Percentiles rank a stretch among this genome's conserved stretches.
phyloP scores from a whole-genome alignment of 2,888 invertebrate genomes.

The Phengaris alcon region DNA sequence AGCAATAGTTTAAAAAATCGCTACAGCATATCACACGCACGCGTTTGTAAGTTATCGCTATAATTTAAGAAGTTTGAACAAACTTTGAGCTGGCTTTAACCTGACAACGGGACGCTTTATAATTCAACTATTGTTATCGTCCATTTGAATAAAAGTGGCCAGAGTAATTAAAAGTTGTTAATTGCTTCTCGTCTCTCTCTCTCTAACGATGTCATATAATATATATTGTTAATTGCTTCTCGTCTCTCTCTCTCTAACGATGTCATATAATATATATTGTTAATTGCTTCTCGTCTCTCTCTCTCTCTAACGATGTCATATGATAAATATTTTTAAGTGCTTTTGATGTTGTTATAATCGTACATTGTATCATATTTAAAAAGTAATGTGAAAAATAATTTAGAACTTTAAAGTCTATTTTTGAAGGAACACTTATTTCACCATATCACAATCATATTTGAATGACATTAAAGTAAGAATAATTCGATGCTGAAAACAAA shows the following conservation, averaged over 20 bases:
- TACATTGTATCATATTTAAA: background rate
- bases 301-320: constrained; percentile 5
- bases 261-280: constrained; percentile 14
- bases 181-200: background rate
- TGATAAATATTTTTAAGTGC: background rate
- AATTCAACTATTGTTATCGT: constrained; percentile 35
- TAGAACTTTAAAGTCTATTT: too few relatives aligned
- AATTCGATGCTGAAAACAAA: too few relatives aligned
- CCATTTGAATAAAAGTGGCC: constrained; percentile 33
- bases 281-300: background rate
- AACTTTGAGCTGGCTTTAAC: constrained; percentile 53
- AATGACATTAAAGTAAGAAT: too few relatives aligned
- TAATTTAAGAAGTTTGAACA: constrained; percentile 57
- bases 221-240: constrained; percentile 22
- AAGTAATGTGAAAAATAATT: too few relatives aligned
- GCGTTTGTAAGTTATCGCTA: constrained; percentile 52
- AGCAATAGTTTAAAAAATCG: background rate
- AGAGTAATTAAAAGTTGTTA: constrained; percentile 34
- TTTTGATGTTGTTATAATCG: background rate
- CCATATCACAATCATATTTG: too few relatives aligned
- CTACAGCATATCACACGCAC: background rate
- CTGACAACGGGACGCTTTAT: constrained; percentile 41
- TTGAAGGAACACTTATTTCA: too few relatives aligned
- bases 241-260: background rate
- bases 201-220: background rate